phyloP scores from a whole-genome alignment of 1,140 invertebrate genomes.

The Drosophila willistoni region DNA sequence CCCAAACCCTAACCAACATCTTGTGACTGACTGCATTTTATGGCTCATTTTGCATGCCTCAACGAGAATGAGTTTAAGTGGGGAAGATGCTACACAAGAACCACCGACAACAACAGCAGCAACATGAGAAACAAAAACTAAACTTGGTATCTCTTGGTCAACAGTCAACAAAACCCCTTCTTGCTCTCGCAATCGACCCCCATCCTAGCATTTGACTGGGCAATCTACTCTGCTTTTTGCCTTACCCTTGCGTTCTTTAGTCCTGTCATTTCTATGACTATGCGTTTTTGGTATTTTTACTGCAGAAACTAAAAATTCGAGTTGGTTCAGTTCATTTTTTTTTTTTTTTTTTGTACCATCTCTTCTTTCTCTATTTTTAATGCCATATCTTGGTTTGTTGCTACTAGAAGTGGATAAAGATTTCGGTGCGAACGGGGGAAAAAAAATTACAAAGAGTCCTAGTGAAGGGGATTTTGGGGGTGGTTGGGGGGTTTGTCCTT shows the following conservation, averaged over 20 bases:
- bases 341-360: background rate
- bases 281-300: constrained; percentile 68
- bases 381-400: constrained; percentile 58
- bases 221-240: background rate
- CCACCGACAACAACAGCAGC: constrained; percentile 9
- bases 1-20: constrained; percentile 25
- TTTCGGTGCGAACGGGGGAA: background rate
- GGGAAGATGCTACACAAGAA: background rate
- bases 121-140: background rate
- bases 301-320: constrained; percentile 49
- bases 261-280: constrained; percentile 30
- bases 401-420: constrained; percentile 19
- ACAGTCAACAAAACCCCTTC: background rate
- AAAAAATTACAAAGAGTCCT: no score
- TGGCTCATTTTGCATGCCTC: constrained; percentile 58
- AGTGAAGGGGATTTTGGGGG: no score
- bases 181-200: background rate
- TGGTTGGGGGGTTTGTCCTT: constrained; percentile 40
- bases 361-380: constrained; percentile 53
- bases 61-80: constrained; percentile 21
- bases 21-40: constrained; percentile 54
- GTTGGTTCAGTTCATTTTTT: constrained; percentile 31
- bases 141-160: constrained; percentile 7
- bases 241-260: constrained; percentile 11
- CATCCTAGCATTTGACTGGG: background rate